Conservation (phyloP, 1,140 invertebrate genomes). For the Drosophila jambulina region DNA sequence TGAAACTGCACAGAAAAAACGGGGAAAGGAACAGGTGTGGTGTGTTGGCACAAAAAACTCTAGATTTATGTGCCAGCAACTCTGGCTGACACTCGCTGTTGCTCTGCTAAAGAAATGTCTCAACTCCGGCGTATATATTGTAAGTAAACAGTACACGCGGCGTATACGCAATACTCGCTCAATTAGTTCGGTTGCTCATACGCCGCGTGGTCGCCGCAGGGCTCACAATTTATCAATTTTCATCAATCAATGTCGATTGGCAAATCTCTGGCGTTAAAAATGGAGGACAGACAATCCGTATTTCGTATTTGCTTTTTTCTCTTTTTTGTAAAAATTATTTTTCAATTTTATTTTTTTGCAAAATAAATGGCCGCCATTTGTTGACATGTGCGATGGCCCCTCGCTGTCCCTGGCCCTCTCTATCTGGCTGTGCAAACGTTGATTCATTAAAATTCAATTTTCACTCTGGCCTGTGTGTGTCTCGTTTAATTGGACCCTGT, state of each 20-base stretch:
- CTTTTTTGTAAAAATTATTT: slow-evolving; percentile 32
- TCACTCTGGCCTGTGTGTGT: slow-evolving; percentile 18
- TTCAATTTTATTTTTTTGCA: slow-evolving; percentile 29
- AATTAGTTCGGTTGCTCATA: slow-evolving; percentile 56
- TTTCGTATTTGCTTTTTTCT: slow-evolving; percentile 3
- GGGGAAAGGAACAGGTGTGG: slow-evolving; percentile 60
- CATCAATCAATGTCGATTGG: slow-evolving; percentile 78
- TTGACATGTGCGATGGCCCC: slow-evolving; percentile 40
- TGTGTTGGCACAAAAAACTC: slow-evolving; percentile 44
- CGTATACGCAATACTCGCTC: slow-evolving; percentile 53
- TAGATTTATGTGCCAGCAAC: slow-evolving; percentile 77
- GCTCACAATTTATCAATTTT: slow-evolving; percentile 72
- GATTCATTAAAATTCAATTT: slow-evolving; percentile 74
- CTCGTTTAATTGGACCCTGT: slow-evolving; percentile 56
- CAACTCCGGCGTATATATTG: slow-evolving; percentile 21
- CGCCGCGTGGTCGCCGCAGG: slow-evolving; percentile 11
- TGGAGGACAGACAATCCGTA: slow-evolving; percentile 9
- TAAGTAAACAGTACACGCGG: slow-evolving; percentile 65
- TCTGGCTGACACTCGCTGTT: slow-evolving; percentile 68
- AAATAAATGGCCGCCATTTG: slow-evolving; percentile 53
- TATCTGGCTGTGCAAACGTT: slow-evolving; percentile 36
- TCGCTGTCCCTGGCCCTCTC: background rate
- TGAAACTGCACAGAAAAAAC: slow-evolving; percentile 55
- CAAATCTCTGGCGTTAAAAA: slow-evolving; percentile 55
- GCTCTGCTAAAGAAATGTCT: slow-evolving; percentile 50